Evolutionary conservation across 1,140 invertebrate genomes (phyloP).

Genomic region (Capitella teleta): DNA sequence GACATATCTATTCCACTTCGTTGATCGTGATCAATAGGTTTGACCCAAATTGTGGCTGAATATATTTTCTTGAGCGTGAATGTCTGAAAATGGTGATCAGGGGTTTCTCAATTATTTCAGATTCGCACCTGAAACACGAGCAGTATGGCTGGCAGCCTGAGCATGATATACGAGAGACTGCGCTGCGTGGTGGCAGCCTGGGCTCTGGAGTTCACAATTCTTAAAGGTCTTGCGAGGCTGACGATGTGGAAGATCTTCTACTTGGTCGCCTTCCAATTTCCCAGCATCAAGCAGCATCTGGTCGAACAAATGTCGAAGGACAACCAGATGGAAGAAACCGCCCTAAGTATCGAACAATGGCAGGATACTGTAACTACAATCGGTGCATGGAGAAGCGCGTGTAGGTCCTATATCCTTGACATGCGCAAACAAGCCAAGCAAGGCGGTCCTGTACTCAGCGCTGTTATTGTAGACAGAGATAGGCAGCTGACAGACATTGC

Average conservation of each 20-base stretch:
- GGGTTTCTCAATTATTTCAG: no score
- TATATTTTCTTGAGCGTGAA: no score
- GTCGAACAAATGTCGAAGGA: not conserved
- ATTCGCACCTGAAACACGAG: no score
- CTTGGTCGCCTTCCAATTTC: not conserved
- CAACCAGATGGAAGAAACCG: constrained; percentile 4
- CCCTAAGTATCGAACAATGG: not conserved
- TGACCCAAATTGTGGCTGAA: no score
- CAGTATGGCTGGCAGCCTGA: no score
- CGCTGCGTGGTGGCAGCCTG: no score
- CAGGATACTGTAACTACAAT: not conserved
- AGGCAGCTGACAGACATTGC: constrained; percentile 14
- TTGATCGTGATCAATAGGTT: no score
- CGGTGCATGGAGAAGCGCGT: not conserved
- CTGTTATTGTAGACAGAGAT: not conserved
- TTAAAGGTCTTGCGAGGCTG: no score
- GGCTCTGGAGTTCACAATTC: no score
- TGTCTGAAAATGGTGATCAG: no score
- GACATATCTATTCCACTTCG: no score
- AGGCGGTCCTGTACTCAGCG: constrained; percentile 4
- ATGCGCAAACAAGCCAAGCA: not conserved
- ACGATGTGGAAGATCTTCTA: not conserved
- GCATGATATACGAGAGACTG: no score
- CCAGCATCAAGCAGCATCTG: constrained; percentile 1
- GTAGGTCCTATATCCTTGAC: not conserved